A percentile compares a stretch with the other conserved stretches of the same genome.
Conservation (phyloP, 1,140 invertebrate species). For the Stegodyphus mimosarum region DNA sequence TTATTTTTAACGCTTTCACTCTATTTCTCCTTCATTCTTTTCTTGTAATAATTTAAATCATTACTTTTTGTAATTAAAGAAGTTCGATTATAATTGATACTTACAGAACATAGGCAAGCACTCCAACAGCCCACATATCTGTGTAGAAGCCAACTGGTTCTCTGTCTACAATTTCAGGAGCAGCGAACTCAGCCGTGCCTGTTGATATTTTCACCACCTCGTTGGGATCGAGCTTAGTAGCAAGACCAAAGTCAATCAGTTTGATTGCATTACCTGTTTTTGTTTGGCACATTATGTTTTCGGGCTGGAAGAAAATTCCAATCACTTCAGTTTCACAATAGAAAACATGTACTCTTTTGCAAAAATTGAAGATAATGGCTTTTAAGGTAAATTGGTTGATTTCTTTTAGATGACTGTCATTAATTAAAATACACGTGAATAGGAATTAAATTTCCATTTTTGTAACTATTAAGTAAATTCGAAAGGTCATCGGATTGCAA, state of each 20-base stretch:
- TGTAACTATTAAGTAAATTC: no score
- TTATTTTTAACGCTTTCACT: no score
- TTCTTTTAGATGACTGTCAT: no score
- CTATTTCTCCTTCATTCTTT: no score
- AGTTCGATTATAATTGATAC: background rate
- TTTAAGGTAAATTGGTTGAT: no score
- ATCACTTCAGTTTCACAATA: background rate
- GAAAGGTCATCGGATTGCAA: no score
- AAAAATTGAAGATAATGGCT: no score
- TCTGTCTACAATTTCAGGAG: slow-evolving; percentile 97
- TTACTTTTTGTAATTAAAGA: no score
- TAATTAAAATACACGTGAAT: no score
- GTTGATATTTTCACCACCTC: slow-evolving; percentile 99
- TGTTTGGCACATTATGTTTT: slow-evolving; percentile 99
- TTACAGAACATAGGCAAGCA: slow-evolving; percentile 92
- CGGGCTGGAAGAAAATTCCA: slow-evolving; percentile 73
- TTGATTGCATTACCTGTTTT: slow-evolving; percentile 93
- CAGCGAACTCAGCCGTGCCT: slow-evolving; percentile 98
- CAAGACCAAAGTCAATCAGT: slow-evolving; percentile 98
- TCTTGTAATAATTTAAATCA: no score
- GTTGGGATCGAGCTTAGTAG: slow-evolving; percentile 97
- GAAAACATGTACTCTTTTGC: no score
- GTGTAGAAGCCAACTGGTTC: slow-evolving; percentile 99
- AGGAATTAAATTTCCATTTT: no score
- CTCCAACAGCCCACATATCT: slow-evolving; percentile 99